Base-by-base conservation (phyloP, 2,888 invertebrate species). In the Ectemnius continuus region DNA sequence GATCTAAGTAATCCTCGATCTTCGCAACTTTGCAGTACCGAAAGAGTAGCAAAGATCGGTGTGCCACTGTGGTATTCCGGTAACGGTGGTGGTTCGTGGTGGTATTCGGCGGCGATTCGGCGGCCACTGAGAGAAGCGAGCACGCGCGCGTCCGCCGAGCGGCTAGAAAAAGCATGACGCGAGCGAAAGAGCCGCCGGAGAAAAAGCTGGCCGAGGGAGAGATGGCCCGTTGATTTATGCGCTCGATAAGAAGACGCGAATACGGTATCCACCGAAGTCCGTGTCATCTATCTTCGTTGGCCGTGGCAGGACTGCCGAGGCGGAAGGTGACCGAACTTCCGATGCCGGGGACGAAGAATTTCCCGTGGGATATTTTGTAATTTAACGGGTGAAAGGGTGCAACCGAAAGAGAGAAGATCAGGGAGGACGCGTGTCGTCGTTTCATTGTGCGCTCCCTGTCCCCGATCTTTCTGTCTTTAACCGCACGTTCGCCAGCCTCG, bases 341-440 rank as follows among this genome's bases (percentile, higher is more conserved):
- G 83, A 73, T 61, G 75, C 68, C 72, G 72, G 62, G 36, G 66
- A 61, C 57, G 70, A 83, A 81, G 81, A 86, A 87, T 87, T 86
- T 87, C 86, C 86, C 87, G 79, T 80, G 86, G 86, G 86, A 85
- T 84, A 84, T 83, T 84, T 83, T 75, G 85, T 81, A 52, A 52
- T 52, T 52, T 52, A 52, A 52, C 52, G 52, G 52, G 52, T 52
- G 52, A 52, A 52, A 52, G 52, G 52, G 52, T 52, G 52, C 52
- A 52, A 13, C 16, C n/a, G 52, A 52, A 52, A 52, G 52, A 16
- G 52, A 11, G 52, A 14, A 13, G 13, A 13, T 16, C 1, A 14
- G 16, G 16, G 36, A 4, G 1, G n/a, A n/a, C 60, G 36, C 16
- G 52, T n/a, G 47, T 52, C 52, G 52, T 11, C 6, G 20, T 62